Conservation (phyloP, 2,888 invertebrate species). For the Sipha maydis region DNA sequence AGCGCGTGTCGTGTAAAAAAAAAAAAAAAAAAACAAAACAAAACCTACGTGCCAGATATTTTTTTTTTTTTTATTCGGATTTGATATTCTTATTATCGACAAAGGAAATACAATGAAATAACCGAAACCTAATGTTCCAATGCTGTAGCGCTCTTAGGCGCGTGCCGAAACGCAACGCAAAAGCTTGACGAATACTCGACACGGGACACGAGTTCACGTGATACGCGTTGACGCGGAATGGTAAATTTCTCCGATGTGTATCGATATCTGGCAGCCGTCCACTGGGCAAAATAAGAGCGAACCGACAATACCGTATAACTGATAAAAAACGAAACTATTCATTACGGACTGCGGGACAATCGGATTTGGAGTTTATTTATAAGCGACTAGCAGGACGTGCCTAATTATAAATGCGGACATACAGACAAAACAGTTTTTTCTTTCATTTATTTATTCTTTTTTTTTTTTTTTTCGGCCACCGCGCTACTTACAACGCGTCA, state of each 20-base stretch:
- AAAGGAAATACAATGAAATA: neutral
- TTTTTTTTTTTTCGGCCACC: neutral
- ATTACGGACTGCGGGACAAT: slow-evolving; percentile 20
- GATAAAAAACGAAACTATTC: slow-evolving; percentile 50
- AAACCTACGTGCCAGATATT: slow-evolving; percentile 36
- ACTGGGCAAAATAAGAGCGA: slow-evolving; percentile 3
- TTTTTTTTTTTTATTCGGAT: neutral
- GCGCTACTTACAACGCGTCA: no score
- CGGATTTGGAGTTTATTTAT: slow-evolving; percentile 56
- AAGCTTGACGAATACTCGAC: neutral
- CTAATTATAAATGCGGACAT: slow-evolving; percentile 42
- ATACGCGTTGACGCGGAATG: neutral
- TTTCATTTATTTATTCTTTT: neutral
- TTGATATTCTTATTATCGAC: neutral
- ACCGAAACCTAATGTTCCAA: neutral
- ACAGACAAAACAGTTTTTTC: neutral
- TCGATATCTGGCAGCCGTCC: slow-evolving; percentile 36
- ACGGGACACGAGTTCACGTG: neutral
- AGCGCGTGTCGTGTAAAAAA: neutral
- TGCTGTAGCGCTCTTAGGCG: neutral
- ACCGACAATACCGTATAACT: neutral
- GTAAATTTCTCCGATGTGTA: slow-evolving; percentile 4
- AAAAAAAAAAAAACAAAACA: slow-evolving; percentile 8
- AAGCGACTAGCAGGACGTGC: slow-evolving; percentile 24
- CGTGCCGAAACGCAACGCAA: slow-evolving; percentile 2